Base-by-base conservation (phyloP, 2,888 invertebrate species). In the Lasioglossum leucozonium region DNA sequence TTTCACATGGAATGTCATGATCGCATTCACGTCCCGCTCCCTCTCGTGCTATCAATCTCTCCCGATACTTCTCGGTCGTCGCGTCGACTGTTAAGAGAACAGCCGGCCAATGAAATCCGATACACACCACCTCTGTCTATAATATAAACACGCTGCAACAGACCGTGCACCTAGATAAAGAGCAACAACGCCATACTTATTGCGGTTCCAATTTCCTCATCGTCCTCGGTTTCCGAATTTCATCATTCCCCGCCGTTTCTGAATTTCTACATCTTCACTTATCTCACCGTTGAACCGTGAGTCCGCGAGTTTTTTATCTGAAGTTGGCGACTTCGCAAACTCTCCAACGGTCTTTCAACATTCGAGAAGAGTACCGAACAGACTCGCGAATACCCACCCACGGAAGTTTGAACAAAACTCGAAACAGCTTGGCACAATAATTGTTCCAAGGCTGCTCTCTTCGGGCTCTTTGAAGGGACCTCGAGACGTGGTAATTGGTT, bases 351-450 rank as follows among this genome's bases (percentile, higher is more conserved):
- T 62, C 62, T 62, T 62, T 62, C 62, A 30, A 62, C 62, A 62
- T 16, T 30, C 26, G 4, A 11, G 26, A 62, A 30, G 58, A 62
- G 26, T n/a, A 30, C 58, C 13, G 13, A 62, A 34, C 6, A 34
- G 65, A 58, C 11, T 26, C 26, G 18, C 30, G 34, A 34, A 34
- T 30, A 34, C 10, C 34, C 18, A 65, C n/a, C 69, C 37, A 37
- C 71, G 72, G 40, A 72, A 72, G 72, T 78, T 78, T 55, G 37
- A 26, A 44, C 37, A 58, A 22, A 69, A 44, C 71, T 47, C 62
- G 80, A 44, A 71, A 40, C 55, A 62, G 16, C 44, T 22, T 37
- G 40, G 42, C n/a, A 42, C 67, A 80, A 74, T 82, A 74, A 82
- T 80, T 69, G 73, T 73, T 81, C 58, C 67, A 55, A 22, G 30